A percentile compares a stretch with the other conserved stretches of the same genome.
Evolutionary conservation across 1,140 invertebrate species (phyloP).

Genomic region (Brachystomella parvula): DNA sequence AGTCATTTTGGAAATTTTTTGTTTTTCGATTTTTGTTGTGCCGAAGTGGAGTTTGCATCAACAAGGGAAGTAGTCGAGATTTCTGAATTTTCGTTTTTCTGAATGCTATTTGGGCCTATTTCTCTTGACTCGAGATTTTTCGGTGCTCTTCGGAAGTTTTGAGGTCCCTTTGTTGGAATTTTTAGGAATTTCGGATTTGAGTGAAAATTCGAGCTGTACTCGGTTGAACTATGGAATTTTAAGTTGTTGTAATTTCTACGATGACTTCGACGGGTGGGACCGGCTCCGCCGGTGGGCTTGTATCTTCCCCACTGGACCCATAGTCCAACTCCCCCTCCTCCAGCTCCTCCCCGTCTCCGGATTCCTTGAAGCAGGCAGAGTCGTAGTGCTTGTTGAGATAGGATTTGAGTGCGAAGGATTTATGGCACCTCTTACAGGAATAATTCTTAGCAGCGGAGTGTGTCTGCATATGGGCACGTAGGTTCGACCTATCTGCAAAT

Average conservation of each 20-base stretch:
- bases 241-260: conserved; percentile 28
- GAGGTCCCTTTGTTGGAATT: no score
- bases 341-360: conserved; percentile 4
- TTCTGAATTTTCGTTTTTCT: no score
- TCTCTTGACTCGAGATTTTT: no score
- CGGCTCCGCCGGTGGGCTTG: neutral
- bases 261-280: conserved; percentile 22
- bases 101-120: neutral
- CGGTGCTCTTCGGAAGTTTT: no score
- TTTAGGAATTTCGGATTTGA: no score
- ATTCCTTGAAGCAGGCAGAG: conserved; percentile 67
- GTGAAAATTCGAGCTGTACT: no score
- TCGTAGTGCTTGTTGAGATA: conserved; percentile 96
- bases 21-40: no score
- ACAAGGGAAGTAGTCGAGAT: no score
- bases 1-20: no score
- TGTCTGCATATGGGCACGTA: conserved; percentile 98
- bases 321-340: neutral
- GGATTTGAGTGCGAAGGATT: conserved; percentile 90
- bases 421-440: conserved; percentile 78
- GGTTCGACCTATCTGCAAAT: conserved; percentile 70
- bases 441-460: conserved; percentile 87
- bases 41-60: no score
- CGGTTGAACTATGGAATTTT: no score
- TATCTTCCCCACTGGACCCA: neutral